Base-by-base conservation (phyloP, 1,140 invertebrate genomes). In the Magallana gigas region DNA sequence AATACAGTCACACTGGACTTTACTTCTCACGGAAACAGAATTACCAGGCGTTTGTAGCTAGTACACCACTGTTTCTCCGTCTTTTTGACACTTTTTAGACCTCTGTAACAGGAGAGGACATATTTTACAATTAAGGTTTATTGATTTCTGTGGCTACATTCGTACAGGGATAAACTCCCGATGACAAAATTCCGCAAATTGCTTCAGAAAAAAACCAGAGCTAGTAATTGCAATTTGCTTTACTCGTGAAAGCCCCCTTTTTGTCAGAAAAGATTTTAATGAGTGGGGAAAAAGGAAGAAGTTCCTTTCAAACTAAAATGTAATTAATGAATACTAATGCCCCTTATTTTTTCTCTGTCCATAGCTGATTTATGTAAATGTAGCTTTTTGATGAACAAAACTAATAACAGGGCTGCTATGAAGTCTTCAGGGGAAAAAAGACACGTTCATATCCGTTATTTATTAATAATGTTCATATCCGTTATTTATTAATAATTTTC, bases 51-150 rank as follows among this genome's bases (percentile, higher is more conserved):
- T 76, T 29, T 12, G 11, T 12, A 29, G 36, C 12, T 8, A n/a
- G n/a, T n/a, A 29, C 23, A 12, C 18, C 18, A 29, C 36, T 2
- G 68, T 76, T 76, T 36, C 68, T 76, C 68, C 68, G 9, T 29
- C 29, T 76, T 76, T 76, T 36, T 76, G 68, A 76, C 68, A 76
- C 68, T 29, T 76, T 76, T 76, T 76, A 48, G 36, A 29, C 68
- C 29, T 29, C 68, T 29, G 68, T 18, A 76, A 76, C 14, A 64
- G 16, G 16, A 3, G 16, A 76, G 68, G 68, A 76, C 68, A 76
- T 76, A 76, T 76, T 76, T 76, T 76, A 76, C 68, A 76, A 76
- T 76, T 76, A 76, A 76, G 68, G 68, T 29, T 12, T 76, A 76
- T 76, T 76, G 68, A 76, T 76, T 76, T 36, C 68, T 76, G 36